A percentile compares a stretch with the other conserved stretches of the same genome.
These are phyloP conservation scores for Fragum fragum DNA, from an alignment of 2,888 invertebrate species.

Conservation along the genomic window DNA sequence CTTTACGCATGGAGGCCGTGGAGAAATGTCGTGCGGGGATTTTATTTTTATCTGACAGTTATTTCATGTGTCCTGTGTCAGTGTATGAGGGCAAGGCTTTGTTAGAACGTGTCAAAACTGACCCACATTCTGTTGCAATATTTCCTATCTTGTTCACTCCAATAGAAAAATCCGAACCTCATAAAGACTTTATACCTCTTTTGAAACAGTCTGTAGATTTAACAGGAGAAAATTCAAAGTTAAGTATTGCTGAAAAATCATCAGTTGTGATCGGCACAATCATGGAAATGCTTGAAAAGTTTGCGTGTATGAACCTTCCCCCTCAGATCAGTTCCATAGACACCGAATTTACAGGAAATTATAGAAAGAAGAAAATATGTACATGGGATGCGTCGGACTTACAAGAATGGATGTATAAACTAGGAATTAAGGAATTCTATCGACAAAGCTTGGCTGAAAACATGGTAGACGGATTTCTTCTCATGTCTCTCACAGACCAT, in stretches of 20 bases:
- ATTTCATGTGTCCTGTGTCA: constrained; percentile 84
- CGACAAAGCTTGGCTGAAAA: constrained; percentile 85
- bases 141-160: constrained; percentile 80
- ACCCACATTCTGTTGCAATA: constrained; percentile 77
- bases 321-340: constrained; percentile 75
- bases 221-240: constrained; percentile 69
- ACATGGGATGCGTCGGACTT: constrained; percentile 84
- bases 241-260: constrained; percentile 84
- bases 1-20: constrained; percentile 84
- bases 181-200: constrained; percentile 74
- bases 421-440: constrained; percentile 86
- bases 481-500: constrained; percentile 85
- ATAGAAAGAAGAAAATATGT: constrained; percentile 83
- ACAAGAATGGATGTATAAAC: constrained; percentile 85
- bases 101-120: constrained; percentile 78
- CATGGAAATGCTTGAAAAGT: constrained; percentile 84
- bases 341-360: constrained; percentile 84
- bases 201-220: constrained; percentile 79
- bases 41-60: constrained; percentile 83
- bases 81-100: constrained; percentile 84
- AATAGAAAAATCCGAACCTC: constrained; percentile 78
- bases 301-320: constrained; percentile 79
- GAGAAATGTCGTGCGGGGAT: constrained; percentile 85
- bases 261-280: constrained; percentile 84
- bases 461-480: constrained; percentile 85